Evolutionary conservation across 2,113 vertebrate genomes (phyloP).

Genomic region (Tyto alba): DNA sequence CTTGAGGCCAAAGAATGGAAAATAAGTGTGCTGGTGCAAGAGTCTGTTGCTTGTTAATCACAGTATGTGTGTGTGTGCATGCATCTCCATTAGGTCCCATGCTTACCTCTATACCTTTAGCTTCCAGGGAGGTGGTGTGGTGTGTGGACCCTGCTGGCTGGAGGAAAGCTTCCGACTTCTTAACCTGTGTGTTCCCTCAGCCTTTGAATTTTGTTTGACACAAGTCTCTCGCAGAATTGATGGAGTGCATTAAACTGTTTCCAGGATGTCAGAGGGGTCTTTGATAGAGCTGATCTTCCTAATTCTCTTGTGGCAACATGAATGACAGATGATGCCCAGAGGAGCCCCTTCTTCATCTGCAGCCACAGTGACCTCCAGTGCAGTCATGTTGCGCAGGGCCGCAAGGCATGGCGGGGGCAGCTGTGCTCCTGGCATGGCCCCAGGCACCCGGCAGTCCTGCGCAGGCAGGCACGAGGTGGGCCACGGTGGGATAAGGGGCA

Average conservation of each 20-base stretch:
- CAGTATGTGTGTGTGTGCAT: not conserved
- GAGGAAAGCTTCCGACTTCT: not conserved
- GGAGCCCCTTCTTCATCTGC: not conserved
- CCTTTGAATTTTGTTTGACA: not conserved
- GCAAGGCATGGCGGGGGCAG: not conserved
- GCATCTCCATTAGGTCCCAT: not conserved
- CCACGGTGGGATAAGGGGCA: not conserved
- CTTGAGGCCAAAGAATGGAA: not conserved
- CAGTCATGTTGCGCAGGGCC: not conserved
- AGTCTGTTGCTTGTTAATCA: not conserved
- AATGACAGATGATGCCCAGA: not conserved
- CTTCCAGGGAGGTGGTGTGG: not conserved
- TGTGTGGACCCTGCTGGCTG: not conserved
- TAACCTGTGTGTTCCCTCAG: not conserved
- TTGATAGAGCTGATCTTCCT: not conserved
- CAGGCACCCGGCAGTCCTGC: not conserved
- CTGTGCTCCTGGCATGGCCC: not conserved
- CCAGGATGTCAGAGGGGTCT: conserved; percentile 1
- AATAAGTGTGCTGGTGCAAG: not conserved
- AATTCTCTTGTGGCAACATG: not conserved
- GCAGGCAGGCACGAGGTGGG: fast-evolving
- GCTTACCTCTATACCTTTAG: not conserved
- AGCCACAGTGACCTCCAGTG: not conserved
- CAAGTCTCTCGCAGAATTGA: not conserved
- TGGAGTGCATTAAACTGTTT: not conserved